Conservation (phyloP, 2,888 invertebrate genomes). For the Drosophila setosimentum region DNA sequence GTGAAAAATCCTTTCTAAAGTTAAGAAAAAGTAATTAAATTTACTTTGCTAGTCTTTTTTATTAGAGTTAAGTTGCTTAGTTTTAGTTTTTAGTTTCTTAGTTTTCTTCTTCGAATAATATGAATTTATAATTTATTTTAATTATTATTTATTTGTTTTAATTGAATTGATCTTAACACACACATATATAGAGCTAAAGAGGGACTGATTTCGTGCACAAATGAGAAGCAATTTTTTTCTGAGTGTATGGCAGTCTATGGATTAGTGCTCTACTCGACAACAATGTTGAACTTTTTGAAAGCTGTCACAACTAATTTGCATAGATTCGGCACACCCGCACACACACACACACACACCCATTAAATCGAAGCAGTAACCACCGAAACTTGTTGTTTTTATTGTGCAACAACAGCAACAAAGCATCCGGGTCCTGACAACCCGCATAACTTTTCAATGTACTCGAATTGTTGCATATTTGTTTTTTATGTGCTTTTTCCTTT, state of each 20-base stretch:
- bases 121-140: too few relatives aligned
- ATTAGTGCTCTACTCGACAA: slow-evolving; percentile 60
- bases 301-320: slow-evolving; percentile 81
- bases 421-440: background rate
- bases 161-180: too few relatives aligned
- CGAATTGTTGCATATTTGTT: slow-evolving; percentile 43
- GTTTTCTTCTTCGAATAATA: too few relatives aligned
- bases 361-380: slow-evolving; percentile 7
- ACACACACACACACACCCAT: slow-evolving; percentile 2
- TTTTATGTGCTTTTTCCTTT: slow-evolving; percentile 32
- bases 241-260: slow-evolving; percentile 40
- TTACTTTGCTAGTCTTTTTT: background rate
- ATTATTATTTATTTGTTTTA: too few relatives aligned
- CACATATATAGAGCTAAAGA: background rate
- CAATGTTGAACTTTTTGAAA: slow-evolving; percentile 77
- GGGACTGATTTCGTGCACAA: background rate
- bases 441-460: slow-evolving; percentile 23
- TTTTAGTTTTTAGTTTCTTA: too few relatives aligned
- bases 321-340: slow-evolving; percentile 37
- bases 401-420: slow-evolving; percentile 2
- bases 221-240: background rate
- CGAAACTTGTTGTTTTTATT: background rate
- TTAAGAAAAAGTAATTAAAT: too few relatives aligned
- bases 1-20: too few relatives aligned
- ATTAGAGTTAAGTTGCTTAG: background rate